Percentiles rank a stretch among this genome's conserved stretches.
Evolutionary conservation across 2,113 vertebrate species (phyloP).

Genomic region (Psophia crepitans): DNA sequence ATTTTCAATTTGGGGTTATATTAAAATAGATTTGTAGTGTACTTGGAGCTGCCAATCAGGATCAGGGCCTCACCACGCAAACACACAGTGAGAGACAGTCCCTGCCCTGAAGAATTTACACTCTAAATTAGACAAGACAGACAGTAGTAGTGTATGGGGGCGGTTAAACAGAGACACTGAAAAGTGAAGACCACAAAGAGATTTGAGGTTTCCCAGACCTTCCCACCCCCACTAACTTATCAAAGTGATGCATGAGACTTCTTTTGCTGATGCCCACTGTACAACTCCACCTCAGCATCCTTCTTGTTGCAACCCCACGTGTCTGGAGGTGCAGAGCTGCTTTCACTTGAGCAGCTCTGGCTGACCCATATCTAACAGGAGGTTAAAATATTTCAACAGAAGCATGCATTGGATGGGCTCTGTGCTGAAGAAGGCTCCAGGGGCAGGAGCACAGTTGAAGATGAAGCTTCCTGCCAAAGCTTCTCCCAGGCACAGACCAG

Average conservation of each 20-base stretch:
- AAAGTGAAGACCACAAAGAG: conserved; percentile 3
- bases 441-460: background rate
- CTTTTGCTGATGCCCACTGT: background rate
- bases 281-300: background rate
- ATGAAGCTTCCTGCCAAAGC: background rate
- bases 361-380: background rate
- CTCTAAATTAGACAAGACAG: conserved; percentile 44
- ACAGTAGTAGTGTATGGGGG: background rate
- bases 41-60: conserved; percentile 37
- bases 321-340: background rate
- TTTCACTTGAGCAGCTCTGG: background rate
- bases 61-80: conserved; percentile 45
- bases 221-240: background rate
- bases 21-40: conserved; percentile 58
- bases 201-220: background rate
- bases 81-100: conserved; percentile 14
- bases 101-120: conserved; percentile 47
- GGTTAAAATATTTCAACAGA: background rate
- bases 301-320: background rate
- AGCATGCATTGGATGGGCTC: background rate
- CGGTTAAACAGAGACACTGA: background rate
- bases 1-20: conserved; percentile 56
- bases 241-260: background rate
- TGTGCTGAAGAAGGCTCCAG: background rate
- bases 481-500: background rate